Percentiles rank a stretch among this genome's conserved stretches.
Conservation (phyloP, 2,888 invertebrate genomes). For the Acanthoscelides obtectus region DNA sequence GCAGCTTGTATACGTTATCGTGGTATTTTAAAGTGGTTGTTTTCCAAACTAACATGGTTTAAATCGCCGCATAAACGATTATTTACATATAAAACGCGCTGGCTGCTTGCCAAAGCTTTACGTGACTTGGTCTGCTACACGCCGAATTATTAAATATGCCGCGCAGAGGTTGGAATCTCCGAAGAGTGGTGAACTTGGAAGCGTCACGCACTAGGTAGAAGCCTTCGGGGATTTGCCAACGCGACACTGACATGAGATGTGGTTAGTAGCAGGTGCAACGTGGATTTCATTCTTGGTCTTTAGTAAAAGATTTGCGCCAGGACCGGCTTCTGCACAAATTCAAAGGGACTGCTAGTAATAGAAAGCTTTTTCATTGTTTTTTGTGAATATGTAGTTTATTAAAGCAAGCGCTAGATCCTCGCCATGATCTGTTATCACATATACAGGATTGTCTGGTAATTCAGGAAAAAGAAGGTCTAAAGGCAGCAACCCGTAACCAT, state of each 20-base stretch:
- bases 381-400: no score
- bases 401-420: no score
- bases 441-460: no score
- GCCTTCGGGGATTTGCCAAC: background rate
- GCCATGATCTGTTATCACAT: no score
- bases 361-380: no score
- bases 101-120: background rate
- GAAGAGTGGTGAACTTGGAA: background rate
- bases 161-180: background rate
- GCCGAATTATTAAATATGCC: background rate
- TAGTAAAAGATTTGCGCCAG: background rate
- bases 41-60: background rate
- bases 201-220: background rate
- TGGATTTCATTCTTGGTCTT: background rate
- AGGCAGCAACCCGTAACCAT: no score
- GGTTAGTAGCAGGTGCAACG: background rate
- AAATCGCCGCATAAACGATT: background rate
- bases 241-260: background rate
- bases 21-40: background rate
- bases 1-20: background rate
- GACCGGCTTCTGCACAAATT: background rate
- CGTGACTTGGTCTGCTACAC: background rate
- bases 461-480: no score
- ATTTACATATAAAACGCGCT: background rate
- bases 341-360: background rate